phyloP scores from a whole-genome alignment of 2,113 vertebrate species.

The Tamias sibiricus region DNA sequence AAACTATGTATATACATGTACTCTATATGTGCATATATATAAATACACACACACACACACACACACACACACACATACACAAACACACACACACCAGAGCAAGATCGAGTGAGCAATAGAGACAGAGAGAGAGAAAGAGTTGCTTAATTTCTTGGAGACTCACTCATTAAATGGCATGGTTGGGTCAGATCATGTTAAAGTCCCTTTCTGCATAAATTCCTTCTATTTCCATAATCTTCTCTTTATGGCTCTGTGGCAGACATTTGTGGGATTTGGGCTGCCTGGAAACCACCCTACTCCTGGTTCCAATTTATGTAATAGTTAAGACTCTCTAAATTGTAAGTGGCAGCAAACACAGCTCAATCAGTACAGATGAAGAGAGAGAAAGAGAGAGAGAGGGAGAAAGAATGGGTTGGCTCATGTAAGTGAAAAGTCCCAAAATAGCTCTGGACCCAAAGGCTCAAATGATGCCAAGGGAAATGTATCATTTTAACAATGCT shows the following conservation, averaged over 20 bases:
- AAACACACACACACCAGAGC: too few species aligned
- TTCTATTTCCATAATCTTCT: background rate
- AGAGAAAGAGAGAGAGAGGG: background rate
- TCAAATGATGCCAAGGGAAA: slow-evolving; percentile 8
- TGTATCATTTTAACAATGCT: slow-evolving; percentile 44
- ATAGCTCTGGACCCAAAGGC: slow-evolving; percentile 27
- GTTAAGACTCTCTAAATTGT: slow-evolving; percentile 27
- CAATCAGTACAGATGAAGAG: background rate
- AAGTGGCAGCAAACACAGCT: slow-evolving; percentile 48
- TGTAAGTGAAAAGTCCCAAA: background rate
- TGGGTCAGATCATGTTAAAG: background rate
- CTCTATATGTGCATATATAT: background rate
- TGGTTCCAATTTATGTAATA: slow-evolving; percentile 9
- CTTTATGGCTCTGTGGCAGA: background rate
- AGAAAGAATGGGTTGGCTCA: background rate
- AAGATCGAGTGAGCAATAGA: too few species aligned
- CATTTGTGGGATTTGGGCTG: slow-evolving; percentile 38
- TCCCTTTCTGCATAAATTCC: background rate
- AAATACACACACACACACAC: too few species aligned
- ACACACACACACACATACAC: too few species aligned
- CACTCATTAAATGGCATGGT: background rate
- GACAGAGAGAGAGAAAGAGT: too few species aligned
- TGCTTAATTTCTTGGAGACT: background rate
- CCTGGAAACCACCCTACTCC: slow-evolving; percentile 6
- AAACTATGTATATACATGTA: too few species aligned